These are phyloP conservation scores for Caranx ignobilis DNA, from an alignment of 2,113 vertebrate species.

Conservation along the genomic window DNA sequence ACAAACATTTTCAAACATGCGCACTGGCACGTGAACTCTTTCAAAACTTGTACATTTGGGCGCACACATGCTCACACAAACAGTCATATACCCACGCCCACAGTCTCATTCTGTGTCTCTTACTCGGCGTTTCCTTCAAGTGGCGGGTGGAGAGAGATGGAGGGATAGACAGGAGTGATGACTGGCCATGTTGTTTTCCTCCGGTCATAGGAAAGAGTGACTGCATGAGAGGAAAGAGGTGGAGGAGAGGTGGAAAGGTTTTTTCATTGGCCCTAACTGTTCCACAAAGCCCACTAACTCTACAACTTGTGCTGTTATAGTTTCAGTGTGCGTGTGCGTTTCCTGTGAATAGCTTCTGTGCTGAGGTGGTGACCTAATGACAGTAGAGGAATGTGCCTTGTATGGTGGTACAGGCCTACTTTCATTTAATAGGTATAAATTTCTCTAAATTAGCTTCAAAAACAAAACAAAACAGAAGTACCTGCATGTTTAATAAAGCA, in stretches of 20 bases:
- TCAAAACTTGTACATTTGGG: slow-evolving; percentile 65
- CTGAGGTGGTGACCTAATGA: slow-evolving; percentile 43
- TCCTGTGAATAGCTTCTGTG: slow-evolving; percentile 58
- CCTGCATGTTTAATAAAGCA: no score
- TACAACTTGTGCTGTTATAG: slow-evolving; percentile 51
- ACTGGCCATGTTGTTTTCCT: slow-evolving; percentile 72
- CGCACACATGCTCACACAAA: slow-evolving; percentile 58
- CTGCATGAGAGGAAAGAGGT: slow-evolving; percentile 70
- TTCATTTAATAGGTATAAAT: background rate
- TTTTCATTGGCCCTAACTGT: slow-evolving; percentile 48
- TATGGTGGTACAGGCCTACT: background rate
- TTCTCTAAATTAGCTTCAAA: background rate
- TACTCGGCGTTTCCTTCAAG: slow-evolving; percentile 55
- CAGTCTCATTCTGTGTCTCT: slow-evolving; percentile 61
- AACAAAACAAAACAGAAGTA: no score
- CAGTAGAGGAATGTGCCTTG: slow-evolving; percentile 34
- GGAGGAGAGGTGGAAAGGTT: slow-evolving; percentile 72
- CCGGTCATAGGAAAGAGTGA: slow-evolving; percentile 76
- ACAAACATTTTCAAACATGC: slow-evolving; percentile 64
- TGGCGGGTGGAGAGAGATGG: slow-evolving; percentile 58
- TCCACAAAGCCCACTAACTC: slow-evolving; percentile 66
- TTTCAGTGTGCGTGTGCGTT: slow-evolving; percentile 56
- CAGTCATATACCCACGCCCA: slow-evolving; percentile 63
- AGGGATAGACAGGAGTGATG: slow-evolving; percentile 67
- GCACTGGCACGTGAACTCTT: slow-evolving; percentile 48